Percentiles rank a stretch among this genome's conserved stretches.
Evolutionary conservation across 2,888 invertebrate species (phyloP).

Genomic region (Mechanitis messenoides): DNA sequence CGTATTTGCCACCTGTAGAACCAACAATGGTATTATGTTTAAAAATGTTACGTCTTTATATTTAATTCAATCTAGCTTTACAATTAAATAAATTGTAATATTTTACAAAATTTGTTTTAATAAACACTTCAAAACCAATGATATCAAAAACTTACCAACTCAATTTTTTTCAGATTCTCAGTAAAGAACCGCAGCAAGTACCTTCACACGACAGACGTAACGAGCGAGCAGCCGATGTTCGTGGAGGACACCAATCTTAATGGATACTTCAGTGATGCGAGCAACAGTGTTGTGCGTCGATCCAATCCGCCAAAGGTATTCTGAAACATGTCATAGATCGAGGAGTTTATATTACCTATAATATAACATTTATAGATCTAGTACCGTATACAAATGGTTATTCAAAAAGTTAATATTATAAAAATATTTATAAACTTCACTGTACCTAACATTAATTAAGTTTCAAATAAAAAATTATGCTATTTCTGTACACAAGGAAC

Average conservation of each 20-base stretch:
- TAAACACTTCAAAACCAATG: no score
- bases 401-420: not conserved
- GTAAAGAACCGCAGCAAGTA: conserved; percentile 49
- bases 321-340: no score
- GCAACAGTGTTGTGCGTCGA: conserved; percentile 49
- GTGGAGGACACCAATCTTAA: conserved; percentile 48
- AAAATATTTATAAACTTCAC: not conserved
- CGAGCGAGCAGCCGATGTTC: conserved; percentile 49
- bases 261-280: conserved; percentile 65
- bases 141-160: no score
- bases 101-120: no score
- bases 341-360: no score
- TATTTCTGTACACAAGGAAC: conserved; percentile 41
- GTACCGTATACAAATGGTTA: not conserved
- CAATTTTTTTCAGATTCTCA: conserved; percentile 38
- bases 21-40: not conserved
- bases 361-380: no score
- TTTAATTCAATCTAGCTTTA: no score
- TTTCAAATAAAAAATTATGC: no score
- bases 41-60: no score
- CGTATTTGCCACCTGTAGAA: no score
- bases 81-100: no score
- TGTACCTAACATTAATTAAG: not conserved
- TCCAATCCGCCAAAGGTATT: conserved; percentile 43
- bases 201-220: conserved; percentile 39